Evolutionary conservation across 2,888 invertebrate genomes (phyloP).

Genomic region (Endomychus coccineus): DNA sequence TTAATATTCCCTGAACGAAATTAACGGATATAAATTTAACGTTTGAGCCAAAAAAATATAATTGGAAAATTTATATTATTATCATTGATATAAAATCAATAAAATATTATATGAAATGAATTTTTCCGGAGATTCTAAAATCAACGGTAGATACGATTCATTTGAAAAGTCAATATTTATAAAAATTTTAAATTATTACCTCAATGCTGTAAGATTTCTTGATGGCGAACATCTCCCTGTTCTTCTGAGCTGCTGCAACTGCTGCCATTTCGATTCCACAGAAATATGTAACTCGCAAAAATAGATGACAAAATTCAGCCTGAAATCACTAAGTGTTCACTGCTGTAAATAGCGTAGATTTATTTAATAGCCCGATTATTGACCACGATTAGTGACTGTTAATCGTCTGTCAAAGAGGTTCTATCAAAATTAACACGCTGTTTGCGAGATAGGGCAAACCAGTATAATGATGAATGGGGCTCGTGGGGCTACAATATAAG

Average conservation of each 20-base stretch:
- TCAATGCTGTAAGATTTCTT: slow-evolving; percentile 96
- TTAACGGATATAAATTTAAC: too few species aligned
- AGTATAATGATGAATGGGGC: slow-evolving; percentile 33
- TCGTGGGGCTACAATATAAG: slow-evolving; percentile 38
- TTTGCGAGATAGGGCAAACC: slow-evolving; percentile 39
- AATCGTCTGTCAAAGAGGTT: slow-evolving; percentile 39
- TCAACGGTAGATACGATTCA: too few species aligned
- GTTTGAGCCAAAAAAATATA: too few species aligned
- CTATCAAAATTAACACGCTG: slow-evolving; percentile 33
- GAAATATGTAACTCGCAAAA: slow-evolving; percentile 22
- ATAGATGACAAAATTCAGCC: slow-evolving; percentile 30
- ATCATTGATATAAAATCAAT: too few species aligned
- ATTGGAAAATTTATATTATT: too few species aligned
- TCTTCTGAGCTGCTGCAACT: slow-evolving; percentile 87
- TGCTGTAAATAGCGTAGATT: slow-evolving; percentile 45
- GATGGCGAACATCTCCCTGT: slow-evolving; percentile 93
- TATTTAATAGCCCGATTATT: slow-evolving; percentile 34
- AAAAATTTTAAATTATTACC: slow-evolving; percentile 63
- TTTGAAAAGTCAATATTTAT: too few species aligned
- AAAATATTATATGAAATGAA: too few species aligned
- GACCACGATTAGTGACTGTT: slow-evolving; percentile 50
- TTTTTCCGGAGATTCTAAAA: too few species aligned
- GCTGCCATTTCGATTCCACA: slow-evolving; percentile 56
- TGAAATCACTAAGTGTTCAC: slow-evolving; percentile 41
- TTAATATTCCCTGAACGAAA: too few species aligned